A percentile compares a stretch with the other conserved stretches of the same genome.
phyloP scores from a whole-genome alignment of 2,113 vertebrate genomes.

The Tylochromis polylepis region DNA sequence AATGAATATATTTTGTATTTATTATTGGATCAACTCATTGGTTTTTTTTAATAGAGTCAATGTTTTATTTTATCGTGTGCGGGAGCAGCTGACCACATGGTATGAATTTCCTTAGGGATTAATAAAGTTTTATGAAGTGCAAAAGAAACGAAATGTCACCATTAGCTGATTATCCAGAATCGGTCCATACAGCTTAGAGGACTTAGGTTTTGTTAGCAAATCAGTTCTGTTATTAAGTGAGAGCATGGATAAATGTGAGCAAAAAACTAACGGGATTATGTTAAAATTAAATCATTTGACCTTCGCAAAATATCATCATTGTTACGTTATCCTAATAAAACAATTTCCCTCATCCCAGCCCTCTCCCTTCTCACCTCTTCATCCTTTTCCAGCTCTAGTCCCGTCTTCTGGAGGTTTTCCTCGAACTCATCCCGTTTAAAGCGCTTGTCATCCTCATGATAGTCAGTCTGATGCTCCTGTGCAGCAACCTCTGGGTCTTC shows the following conservation, averaged over 20 bases:
- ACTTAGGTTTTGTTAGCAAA: fast-evolving
- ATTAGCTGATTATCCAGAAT: not conserved
- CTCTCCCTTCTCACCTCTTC: constrained; percentile 76
- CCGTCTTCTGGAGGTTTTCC: constrained; percentile 84
- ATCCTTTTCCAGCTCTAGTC: constrained; percentile 89
- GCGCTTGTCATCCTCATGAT: constrained; percentile 84
- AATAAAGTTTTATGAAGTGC: not conserved
- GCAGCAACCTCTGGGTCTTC: constrained; percentile 72
- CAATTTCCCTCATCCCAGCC: not conserved
- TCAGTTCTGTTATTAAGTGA: not conserved
- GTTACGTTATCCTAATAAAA: not conserved
- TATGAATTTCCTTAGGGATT: not conserved
- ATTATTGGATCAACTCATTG: not conserved
- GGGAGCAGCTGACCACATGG: not conserved
- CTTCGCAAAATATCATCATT: not conserved
- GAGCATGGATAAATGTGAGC: not conserved
- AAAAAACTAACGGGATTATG: not conserved
- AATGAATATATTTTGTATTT: not conserved
- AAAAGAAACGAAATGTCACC: not conserved
- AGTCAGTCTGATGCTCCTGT: constrained; percentile 69
- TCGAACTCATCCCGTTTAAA: constrained; percentile 87
- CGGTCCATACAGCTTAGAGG: not conserved
- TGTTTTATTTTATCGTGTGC: not conserved
- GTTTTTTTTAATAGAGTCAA: not conserved
- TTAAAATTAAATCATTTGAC: not conserved